These are phyloP conservation scores for Entelurus aequoreus DNA, from an alignment of 2,113 vertebrate genomes.

Conservation along the genomic window DNA sequence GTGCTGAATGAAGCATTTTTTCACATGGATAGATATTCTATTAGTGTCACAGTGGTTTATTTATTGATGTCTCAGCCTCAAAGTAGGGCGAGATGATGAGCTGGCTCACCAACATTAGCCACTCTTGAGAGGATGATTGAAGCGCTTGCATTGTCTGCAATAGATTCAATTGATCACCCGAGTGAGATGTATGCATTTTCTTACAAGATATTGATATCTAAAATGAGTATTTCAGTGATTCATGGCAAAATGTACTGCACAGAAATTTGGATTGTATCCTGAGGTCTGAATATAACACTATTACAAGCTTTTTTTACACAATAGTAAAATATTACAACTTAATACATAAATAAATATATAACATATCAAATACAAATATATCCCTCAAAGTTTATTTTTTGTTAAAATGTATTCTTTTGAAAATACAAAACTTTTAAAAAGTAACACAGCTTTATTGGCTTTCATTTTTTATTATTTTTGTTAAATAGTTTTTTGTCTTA, in stretches of 20 bases:
- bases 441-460: too few relatives aligned
- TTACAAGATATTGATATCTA: background rate
- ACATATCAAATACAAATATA: too few relatives aligned
- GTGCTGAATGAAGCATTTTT: slow-evolving; percentile 60
- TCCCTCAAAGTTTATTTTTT: too few relatives aligned
- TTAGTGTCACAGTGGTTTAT: slow-evolving; percentile 53
- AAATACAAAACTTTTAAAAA: too few relatives aligned
- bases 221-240: background rate
- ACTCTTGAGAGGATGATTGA: slow-evolving; percentile 28
- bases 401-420: too few relatives aligned
- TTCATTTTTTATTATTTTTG: too few relatives aligned
- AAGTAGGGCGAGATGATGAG: slow-evolving; percentile 59
- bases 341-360: too few relatives aligned
- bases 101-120: slow-evolving; percentile 39
- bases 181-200: background rate
- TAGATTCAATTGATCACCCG: background rate
- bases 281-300: background rate
- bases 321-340: too few relatives aligned
- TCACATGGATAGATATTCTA: slow-evolving; percentile 49
- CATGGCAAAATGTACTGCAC: background rate
- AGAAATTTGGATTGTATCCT: background rate
- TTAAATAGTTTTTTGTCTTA: too few relatives aligned
- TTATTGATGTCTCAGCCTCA: slow-evolving; percentile 59
- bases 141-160: background rate
- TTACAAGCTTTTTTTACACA: too few relatives aligned